Conservation (phyloP, 2,888 invertebrate genomes). For the Acanthosepion esculentum region DNA sequence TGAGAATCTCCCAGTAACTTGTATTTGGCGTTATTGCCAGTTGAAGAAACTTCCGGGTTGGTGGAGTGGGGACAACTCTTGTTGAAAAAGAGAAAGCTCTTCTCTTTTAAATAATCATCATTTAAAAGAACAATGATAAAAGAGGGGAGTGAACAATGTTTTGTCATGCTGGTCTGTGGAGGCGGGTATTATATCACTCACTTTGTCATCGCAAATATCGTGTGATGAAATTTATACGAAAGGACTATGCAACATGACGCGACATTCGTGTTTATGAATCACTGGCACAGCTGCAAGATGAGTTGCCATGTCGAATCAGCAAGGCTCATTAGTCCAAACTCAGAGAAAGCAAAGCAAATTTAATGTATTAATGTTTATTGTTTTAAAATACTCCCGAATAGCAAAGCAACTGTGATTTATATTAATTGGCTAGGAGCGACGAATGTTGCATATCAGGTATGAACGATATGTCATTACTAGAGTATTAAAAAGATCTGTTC, state of each 20-base stretch:
- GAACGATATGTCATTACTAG: too few species aligned
- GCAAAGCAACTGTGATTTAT: too few species aligned
- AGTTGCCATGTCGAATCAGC: not conserved
- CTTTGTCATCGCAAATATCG: not conserved
- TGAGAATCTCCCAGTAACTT: too few species aligned
- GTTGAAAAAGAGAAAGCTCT: too few species aligned
- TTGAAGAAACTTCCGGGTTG: too few species aligned
- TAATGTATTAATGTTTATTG: too few species aligned
- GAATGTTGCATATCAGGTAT: too few species aligned
- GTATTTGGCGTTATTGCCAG: too few species aligned
- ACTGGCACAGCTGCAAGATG: not conserved
- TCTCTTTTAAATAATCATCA: not conserved
- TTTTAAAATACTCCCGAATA: too few species aligned
- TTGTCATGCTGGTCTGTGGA: not conserved
- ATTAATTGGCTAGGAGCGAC: too few species aligned
- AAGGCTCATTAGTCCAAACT: not conserved
- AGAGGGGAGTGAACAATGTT: not conserved
- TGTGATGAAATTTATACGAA: not conserved
- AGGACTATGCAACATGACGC: slow-evolving; percentile 15
- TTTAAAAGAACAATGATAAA: not conserved
- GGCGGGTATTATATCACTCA: not conserved
- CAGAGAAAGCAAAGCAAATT: not conserved
- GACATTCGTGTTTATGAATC: not conserved
- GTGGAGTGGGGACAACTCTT: too few species aligned
- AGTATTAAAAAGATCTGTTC: too few species aligned